These are phyloP conservation scores for Acropora tenuis DNA, from an alignment of 64 coral and sea anemone genomes.

Conservation along the genomic window DNA sequence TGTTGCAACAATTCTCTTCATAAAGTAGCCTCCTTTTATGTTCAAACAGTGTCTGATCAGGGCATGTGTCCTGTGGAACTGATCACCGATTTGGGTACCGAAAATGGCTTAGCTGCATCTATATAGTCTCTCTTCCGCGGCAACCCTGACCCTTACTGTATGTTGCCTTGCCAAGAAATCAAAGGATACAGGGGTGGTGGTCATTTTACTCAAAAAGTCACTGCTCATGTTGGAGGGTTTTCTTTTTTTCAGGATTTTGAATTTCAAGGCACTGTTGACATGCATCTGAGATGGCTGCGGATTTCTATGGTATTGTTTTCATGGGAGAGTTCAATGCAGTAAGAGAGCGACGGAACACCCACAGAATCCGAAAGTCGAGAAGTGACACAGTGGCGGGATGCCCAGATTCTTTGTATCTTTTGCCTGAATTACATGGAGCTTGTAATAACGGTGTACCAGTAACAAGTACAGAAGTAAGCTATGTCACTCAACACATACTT, in stretches of 20 bases:
- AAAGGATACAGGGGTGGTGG: conserved; percentile 38
- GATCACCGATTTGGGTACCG: conserved; percentile 7
- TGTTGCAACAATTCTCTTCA: conserved; percentile 22
- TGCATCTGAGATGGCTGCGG: conserved; percentile 10
- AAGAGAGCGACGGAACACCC: too few relatives aligned
- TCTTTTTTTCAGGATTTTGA: conserved; percentile 27
- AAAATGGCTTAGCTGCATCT: conserved; percentile 33
- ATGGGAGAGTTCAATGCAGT: neutral
- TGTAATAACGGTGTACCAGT: conserved; percentile 23
- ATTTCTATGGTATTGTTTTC: conserved; percentile 37
- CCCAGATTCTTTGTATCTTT: conserved; percentile 33
- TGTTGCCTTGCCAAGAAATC: conserved; percentile 10
- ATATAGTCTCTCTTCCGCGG: conserved; percentile 23
- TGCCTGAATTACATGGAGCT: conserved; percentile 55
- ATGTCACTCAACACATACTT: neutral
- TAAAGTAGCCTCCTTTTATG: conserved; percentile 20
- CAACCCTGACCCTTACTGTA: neutral
- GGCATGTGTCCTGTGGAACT: too few relatives aligned
- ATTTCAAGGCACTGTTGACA: conserved; percentile 33
- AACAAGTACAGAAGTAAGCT: conserved; percentile 15
- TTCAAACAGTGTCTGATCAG: neutral
- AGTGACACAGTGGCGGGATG: conserved; percentile 46
- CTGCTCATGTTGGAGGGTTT: neutral
- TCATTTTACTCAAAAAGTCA: conserved; percentile 30
- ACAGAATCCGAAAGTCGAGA: too few relatives aligned